A percentile compares a stretch with the other conserved stretches of the same genome.
These are phyloP conservation scores for Coendou prehensilis DNA, from an alignment of 2,797 vertebrate genomes.

Conservation along the genomic window DNA sequence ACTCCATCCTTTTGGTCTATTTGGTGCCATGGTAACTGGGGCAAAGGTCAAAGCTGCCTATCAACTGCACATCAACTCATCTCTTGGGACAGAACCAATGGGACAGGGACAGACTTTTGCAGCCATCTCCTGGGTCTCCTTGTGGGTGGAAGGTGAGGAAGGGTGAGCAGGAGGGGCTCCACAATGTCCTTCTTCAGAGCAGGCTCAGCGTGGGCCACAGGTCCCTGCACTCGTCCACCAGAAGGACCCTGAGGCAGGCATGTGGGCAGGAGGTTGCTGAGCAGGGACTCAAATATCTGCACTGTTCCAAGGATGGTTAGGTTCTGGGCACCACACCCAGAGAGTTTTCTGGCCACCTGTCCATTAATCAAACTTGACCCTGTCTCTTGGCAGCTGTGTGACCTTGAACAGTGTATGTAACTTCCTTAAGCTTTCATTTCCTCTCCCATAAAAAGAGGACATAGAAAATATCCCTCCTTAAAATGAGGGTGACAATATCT, in stretches of 20 bases:
- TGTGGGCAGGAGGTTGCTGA: background rate
- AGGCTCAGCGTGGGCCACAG: background rate
- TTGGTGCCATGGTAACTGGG: background rate
- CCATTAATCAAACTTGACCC: constrained; percentile 11
- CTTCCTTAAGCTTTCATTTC: constrained; percentile 22
- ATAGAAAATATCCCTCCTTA: background rate
- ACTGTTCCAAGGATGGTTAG: background rate
- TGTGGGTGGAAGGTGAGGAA: background rate
- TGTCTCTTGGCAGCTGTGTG: constrained; percentile 20
- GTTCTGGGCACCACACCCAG: background rate
- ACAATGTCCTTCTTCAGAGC: rapidly evolving
- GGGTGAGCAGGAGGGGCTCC: background rate
- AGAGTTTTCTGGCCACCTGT: constrained; percentile 18
- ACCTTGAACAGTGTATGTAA: background rate
- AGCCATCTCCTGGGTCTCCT: background rate
- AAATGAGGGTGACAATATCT: background rate
- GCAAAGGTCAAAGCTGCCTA: background rate
- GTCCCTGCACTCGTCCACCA: background rate
- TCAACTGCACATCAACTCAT: background rate
- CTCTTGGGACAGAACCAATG: background rate
- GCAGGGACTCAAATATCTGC: background rate
- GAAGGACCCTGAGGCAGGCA: background rate
- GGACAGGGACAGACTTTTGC: background rate
- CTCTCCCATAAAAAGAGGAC: background rate
- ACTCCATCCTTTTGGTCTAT: background rate